Base-by-base conservation (phyloP, 2,797 vertebrate species). In the Myripristis jacobus region DNA sequence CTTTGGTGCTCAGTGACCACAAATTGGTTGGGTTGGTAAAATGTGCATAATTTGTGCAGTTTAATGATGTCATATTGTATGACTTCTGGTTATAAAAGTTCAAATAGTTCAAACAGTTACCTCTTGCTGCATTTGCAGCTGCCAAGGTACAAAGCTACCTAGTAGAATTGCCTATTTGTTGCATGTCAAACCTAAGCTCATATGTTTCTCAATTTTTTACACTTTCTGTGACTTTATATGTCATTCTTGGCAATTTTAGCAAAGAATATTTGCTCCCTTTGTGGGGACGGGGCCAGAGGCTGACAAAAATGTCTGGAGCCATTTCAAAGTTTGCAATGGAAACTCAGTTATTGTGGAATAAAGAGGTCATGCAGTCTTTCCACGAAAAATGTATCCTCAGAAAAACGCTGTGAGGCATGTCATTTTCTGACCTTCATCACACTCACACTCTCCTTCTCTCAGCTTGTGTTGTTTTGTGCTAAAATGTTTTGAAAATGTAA, bases 261-360 rank as follows among this genome's bases (percentile, higher is more conserved):
- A 50, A 5, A 44, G 22, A 61, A 21, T 48, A 53, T 50, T 54
- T 44, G 12, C 21, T 52, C n/a, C 7, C 11, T 29, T 59, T 73
- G 47, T 51, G 38, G 24, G 11, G 21, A 47, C 31, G 8, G 4
- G 50, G 19, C 31, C 41, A 7, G 18, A 29, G 38, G 31, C 46
- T 29, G 57, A 54, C 46, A 13, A 8, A 50, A 27, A 56, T 31
- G 15, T 62, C 34, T 57, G 25, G 47, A 59, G 51, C 21, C 51
- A 55, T 68, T 68, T 67, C 38, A 56, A 64, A 50, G 56, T 62
- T 58, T 65, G 55, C 29, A 64, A 61, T 57, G 67, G 56, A 77
- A 74, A 60, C 52, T 75, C 50, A 25, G 27, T 70, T 52, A 48
- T 31, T 48, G 46, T 53, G 25, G 58, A 70, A 58, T 69, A 66